Evolutionary conservation across 1,140 invertebrate species (phyloP).

Genomic region (Magallana gigas): DNA sequence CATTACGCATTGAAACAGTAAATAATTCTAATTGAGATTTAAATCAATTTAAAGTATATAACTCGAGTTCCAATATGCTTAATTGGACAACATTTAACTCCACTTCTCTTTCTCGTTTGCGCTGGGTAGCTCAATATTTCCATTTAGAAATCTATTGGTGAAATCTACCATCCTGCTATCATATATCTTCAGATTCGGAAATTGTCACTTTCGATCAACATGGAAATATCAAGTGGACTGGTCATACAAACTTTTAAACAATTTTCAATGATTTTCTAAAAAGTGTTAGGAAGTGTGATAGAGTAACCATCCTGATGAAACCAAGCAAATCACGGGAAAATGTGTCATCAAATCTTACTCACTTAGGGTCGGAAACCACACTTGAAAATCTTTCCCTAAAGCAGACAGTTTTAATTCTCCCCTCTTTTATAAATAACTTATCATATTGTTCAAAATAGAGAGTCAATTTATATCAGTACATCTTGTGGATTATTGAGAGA

Average conservation of each 20-base stretch:
- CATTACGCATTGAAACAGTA: no score
- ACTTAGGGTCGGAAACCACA: not conserved
- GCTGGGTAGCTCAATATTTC: not conserved
- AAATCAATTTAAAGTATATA: not conserved
- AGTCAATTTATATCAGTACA: no score
- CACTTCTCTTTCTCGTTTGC: conserved; percentile 3
- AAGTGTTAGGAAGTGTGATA: conserved; percentile 31
- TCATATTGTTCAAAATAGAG: not conserved
- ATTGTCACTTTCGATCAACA: conserved; percentile 23
- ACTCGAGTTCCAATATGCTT: not conserved
- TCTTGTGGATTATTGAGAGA: not conserved
- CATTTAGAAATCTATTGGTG: not conserved
- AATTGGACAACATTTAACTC: not conserved
- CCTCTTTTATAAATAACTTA: not conserved
- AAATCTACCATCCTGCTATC: not conserved
- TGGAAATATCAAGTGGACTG: conserved; percentile 10
- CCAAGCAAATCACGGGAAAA: not conserved
- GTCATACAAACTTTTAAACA: conserved; percentile 2
- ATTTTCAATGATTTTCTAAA: conserved; percentile 35
- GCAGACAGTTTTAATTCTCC: not conserved
- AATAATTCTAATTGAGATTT: not conserved
- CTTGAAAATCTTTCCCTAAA: conserved; percentile 3
- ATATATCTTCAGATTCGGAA: not conserved
- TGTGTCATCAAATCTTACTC: conserved; percentile 23
- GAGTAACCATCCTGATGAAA: not conserved